Evolutionary conservation across 2,797 vertebrate genomes (phyloP).

Genomic region (Pangasius larnaudii): DNA sequence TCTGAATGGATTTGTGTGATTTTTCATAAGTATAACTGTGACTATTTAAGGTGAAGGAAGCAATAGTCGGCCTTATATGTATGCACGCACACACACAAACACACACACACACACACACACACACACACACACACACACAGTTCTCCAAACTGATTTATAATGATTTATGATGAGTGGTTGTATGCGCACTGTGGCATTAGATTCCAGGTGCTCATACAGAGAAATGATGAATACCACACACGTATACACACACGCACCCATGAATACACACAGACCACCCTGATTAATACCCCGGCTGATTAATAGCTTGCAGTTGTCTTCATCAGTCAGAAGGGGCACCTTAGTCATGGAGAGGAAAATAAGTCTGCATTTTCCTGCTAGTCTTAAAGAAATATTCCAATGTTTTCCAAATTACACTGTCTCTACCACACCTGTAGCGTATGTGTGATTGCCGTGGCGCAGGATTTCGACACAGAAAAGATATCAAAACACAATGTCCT

Average conservation of each 20-base stretch:
- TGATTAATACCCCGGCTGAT: slow-evolving; percentile 48
- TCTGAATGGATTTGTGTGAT: slow-evolving; percentile 37
- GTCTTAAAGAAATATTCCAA: neutral
- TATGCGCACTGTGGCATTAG: slow-evolving; percentile 21
- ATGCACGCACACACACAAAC: neutral
- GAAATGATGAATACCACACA: slow-evolving; percentile 19
- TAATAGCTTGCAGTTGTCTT: slow-evolving; percentile 34
- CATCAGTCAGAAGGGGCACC: slow-evolving; percentile 30
- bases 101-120: no score
- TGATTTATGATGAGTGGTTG: slow-evolving; percentile 34
- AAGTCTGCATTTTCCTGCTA: neutral
- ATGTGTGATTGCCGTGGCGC: neutral
- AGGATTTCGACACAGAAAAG: neutral
- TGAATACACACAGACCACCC: slow-evolving; percentile 23
- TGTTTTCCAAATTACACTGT: neutral
- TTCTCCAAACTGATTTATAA: neutral
- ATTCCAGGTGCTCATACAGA: slow-evolving; percentile 6
- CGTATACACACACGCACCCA: slow-evolving; percentile 22
- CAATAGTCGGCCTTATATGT: neutral
- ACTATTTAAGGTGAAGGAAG: slow-evolving; percentile 17
- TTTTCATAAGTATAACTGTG: neutral
- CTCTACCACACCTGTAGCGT: neutral
- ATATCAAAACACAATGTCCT: neutral
- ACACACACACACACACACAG: neutral
- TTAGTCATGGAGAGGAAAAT: slow-evolving; percentile 12